phyloP scores from a whole-genome alignment of 2,888 invertebrate species.

The Piscicola geometra region DNA sequence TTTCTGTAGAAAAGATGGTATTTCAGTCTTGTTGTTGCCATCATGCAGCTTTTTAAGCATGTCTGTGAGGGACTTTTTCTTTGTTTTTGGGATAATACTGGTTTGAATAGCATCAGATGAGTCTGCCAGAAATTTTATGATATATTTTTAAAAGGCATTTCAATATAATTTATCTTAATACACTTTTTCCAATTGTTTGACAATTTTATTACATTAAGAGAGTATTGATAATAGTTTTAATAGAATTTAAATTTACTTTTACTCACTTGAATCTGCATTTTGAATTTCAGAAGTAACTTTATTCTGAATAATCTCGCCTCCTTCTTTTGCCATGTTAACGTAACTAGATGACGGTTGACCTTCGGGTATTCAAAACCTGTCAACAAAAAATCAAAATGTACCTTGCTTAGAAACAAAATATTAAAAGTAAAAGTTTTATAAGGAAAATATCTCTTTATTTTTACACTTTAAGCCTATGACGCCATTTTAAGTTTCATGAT shows the following conservation, averaged over 20 bases:
- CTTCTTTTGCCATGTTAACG: background rate
- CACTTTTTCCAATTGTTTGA: too few relatives aligned
- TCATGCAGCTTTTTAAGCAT: slow-evolving; percentile 30
- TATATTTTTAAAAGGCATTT: background rate
- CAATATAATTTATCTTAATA: background rate
- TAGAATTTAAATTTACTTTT: background rate
- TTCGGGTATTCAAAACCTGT: background rate
- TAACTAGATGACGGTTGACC: background rate
- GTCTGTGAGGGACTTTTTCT: slow-evolving; percentile 26
- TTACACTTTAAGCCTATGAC: background rate
- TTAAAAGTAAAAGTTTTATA: background rate
- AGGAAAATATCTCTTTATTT: background rate
- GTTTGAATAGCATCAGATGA: slow-evolving; percentile 21
- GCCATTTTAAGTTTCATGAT: background rate
- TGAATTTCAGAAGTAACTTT: slow-evolving; percentile 13
- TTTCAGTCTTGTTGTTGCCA: background rate
- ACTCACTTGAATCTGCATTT: slow-evolving; percentile 34
- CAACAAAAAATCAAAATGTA: background rate
- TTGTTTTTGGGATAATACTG: slow-evolving; percentile 17
- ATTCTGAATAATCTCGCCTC: background rate
- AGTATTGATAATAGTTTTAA: too few relatives aligned
- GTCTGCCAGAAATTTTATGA: background rate
- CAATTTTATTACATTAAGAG: too few relatives aligned
- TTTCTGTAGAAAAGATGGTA: slow-evolving; percentile 30
- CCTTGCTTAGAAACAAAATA: background rate